Evolutionary conservation across 2,797 vertebrate species (phyloP), one percentile per base, ranked within the genome.

Genomic region (Parauchenoglanis ngamensis): DNA sequence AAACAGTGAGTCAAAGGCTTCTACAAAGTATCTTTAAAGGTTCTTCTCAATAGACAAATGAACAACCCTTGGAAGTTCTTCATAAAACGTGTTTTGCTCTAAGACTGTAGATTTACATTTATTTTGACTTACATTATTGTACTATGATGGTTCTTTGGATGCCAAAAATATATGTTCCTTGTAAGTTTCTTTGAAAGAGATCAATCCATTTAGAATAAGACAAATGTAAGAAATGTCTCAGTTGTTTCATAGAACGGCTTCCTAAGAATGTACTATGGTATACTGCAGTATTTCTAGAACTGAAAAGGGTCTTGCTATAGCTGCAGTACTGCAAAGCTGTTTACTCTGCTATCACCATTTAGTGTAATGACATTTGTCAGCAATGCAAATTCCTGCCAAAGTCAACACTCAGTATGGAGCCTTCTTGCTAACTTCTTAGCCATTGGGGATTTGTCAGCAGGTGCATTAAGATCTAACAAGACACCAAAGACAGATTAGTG

Each of bases 321-420:
- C 54, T 57, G 28, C 23, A 40, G 35, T 57, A 15, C 21, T 44
- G 12, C 3, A 61, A 79, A n/a, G 12, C 21, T 61, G 23, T 61
- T 80, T 61, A 80, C 31, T 8, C 57, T 61, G 23, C 44, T 54
- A 44, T 67, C 4, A 73, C 15, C 15, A 83, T 75, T 59, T 46
- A 40, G 59, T 11, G 5, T 76, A 87, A 76, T 56, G 70, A 61
- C 56, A 75, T 87, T 56, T 83, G 78, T 86, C 78, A 72, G 68
- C 78, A 35, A 54, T 25, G n/a, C 57, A 83, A 82, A 75, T 73
- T 63, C 79, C 46, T 83, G 46, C 28, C 86, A 87, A 76, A 52
- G 40, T 54, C 68, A 40, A 57, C 63, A 28, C 35, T 70, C 63
- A 21, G 40, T 49, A 35, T 63, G 28, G 13, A 49, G 63, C n/a